Evolutionary conservation across 2,797 vertebrate genomes (phyloP).

Genomic region (Spondyliosoma cantharus): DNA sequence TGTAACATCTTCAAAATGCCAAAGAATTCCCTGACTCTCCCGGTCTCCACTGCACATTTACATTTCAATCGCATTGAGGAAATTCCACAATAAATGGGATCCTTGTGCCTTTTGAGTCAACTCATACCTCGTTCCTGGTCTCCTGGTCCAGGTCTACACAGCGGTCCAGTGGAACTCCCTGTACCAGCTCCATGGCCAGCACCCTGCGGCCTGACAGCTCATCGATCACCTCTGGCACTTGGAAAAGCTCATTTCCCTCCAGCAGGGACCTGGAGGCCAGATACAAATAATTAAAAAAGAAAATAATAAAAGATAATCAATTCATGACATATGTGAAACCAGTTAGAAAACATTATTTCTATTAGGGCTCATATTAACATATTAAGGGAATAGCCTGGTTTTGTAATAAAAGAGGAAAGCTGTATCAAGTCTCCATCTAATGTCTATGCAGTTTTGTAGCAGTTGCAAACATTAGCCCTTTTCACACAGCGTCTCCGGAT

Average conservation of each 20-base stretch:
- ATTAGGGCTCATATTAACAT: not conserved
- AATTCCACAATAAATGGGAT: not conserved
- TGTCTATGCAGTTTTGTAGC: not conserved
- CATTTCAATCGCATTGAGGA: not conserved
- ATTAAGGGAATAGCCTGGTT: not conserved
- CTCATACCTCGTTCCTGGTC: conserved; percentile 85
- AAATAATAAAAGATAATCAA: not conserved
- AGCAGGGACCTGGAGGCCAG: conserved; percentile 82
- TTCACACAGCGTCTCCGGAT: too few species aligned
- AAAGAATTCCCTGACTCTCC: not conserved
- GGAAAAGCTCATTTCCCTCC: conserved; percentile 84
- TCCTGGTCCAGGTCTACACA: conserved; percentile 88
- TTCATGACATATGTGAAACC: not conserved
- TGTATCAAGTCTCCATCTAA: not conserved
- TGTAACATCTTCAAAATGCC: not conserved
- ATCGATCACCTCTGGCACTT: conserved; percentile 87
- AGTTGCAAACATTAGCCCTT: not conserved
- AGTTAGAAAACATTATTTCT: not conserved
- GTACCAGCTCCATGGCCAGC: conserved; percentile 89
- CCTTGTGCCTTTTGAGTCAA: not conserved
- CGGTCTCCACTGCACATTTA: not conserved
- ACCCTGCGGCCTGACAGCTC: conserved; percentile 85
- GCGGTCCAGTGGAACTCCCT: conserved; percentile 89
- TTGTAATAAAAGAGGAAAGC: not conserved
- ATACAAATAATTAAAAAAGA: not conserved